A percentile compares a stretch with the other conserved stretches of the same genome.
Evolutionary conservation across 2,888 invertebrate genomes (phyloP).

Genomic region (Scaptomyza tumidula): DNA sequence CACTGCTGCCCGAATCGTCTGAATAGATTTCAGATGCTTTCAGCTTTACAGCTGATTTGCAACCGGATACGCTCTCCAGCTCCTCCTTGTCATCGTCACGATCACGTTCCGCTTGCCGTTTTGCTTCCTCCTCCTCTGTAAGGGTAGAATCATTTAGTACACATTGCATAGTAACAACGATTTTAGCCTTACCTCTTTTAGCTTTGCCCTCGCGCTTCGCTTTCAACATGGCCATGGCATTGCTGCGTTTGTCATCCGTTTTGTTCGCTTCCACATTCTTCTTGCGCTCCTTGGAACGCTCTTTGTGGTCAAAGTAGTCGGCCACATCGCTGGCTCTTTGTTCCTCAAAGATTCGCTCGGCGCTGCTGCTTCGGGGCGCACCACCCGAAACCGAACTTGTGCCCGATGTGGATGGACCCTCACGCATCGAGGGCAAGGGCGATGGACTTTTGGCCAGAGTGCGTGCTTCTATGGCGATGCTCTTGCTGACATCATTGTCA

Average conservation of each 20-base stretch:
- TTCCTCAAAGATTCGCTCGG: constrained; percentile 56
- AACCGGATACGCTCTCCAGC: constrained; percentile 85
- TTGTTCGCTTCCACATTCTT: constrained; percentile 95
- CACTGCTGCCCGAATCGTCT: constrained; percentile 89
- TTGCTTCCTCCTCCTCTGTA: constrained; percentile 87
- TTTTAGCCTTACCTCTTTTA: constrained; percentile 86
- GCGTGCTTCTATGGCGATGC: constrained; percentile 27
- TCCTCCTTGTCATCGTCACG: constrained; percentile 86
- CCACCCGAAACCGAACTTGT: constrained; percentile 39
- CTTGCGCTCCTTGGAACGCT: constrained; percentile 92
- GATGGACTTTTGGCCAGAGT: constrained; percentile 58
- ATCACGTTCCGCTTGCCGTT: constrained; percentile 86
- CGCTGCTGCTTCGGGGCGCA: constrained; percentile 44
- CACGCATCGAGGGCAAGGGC: constrained; percentile 44
- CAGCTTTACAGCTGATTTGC: constrained; percentile 90
- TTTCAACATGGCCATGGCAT: constrained; percentile 96
- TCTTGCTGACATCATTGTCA: constrained; percentile 45
- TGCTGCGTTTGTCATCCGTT: constrained; percentile 93
- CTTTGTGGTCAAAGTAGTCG: constrained; percentile 88
- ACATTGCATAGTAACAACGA: neutral
- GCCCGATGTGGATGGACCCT: constrained; percentile 57
- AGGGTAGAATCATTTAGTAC: neutral
- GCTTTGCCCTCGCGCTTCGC: constrained; percentile 96
- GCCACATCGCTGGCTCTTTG: constrained; percentile 58
- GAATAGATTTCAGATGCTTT: constrained; percentile 98